Base-by-base conservation (phyloP, 2,888 invertebrate genomes). In the Hermaeophaga mercurialis region DNA sequence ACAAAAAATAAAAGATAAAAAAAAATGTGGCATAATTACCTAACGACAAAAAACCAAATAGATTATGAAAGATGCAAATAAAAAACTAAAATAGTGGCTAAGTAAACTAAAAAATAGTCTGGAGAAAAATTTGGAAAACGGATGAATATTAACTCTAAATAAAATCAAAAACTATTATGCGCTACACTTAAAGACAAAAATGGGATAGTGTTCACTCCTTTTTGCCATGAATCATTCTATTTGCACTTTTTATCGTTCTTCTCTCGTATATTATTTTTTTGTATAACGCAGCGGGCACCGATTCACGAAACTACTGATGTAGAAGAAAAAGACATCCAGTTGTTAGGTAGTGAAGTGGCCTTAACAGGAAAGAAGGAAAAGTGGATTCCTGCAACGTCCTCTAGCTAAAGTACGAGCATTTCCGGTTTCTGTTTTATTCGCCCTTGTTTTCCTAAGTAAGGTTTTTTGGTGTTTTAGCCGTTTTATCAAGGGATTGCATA, bases 381-480 rank as follows among this genome's bases (percentile, higher is more conserved):
- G 68, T 66, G 64, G 65, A 68, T 68, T 69, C 67, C 62, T 63
- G 65, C 56, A 64, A 64, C 67, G 66, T 67, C 65, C 64, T 64
- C 62, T 53, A 53, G 63, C 64, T 62, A 63, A 68, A 71, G 69
- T 71, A 66, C 65, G 59, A 68, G 69, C 67, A 69, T 70, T 70
- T 70, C 71, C 70, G 68, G 69, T 58, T 60, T 56, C 66, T 63
- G 57, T 61, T 65, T 64, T 64, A 64, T 62, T 65, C 64, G 63
- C 62, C 61, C 48, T 43, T 63, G 64, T 56, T 63, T 58, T 63
- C 53, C 58, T 57, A 57, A 60, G 61, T 52, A 58, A 57, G 47
- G 48, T 54, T 58, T 54, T 49, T 54, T 48, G 26, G 53, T 45
- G 55, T 54, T 50, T 58, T 55, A 54, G 50, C 44, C 45, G 44